Conservation (phyloP, 1,140 invertebrate species). For the Ericerus pela region DNA sequence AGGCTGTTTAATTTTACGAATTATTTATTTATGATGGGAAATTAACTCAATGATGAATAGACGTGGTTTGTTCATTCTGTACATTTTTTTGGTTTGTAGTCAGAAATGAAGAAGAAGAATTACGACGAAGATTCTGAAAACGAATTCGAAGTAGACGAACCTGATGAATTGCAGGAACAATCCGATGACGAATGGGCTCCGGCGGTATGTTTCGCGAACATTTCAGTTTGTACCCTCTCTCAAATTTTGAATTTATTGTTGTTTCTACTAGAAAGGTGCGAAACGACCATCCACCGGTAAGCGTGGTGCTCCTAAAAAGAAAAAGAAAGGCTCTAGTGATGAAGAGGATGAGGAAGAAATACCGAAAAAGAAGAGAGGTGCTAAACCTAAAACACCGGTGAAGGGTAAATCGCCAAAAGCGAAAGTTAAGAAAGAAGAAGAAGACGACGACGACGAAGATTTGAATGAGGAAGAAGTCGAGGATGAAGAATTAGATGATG, state of each 20-base stretch:
- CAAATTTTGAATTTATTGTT: background rate
- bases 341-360: conserved; percentile 16
- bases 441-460: conserved; percentile 29
- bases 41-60: no score
- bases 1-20: no score
- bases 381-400: conserved; percentile 11
- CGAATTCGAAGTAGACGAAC: conserved; percentile 22
- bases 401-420: conserved; percentile 13
- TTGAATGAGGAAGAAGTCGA: conserved; percentile 32
- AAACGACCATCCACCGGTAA: conserved; percentile 9
- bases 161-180: conserved; percentile 19
- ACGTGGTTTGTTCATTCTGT: no score
- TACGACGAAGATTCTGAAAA: conserved; percentile 20
- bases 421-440: conserved; percentile 16
- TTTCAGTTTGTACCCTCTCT: background rate
- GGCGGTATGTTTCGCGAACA: conserved; percentile 9
- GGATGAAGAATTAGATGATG: conserved; percentile 33
- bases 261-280: conserved; percentile 2
- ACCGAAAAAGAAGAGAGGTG: conserved; percentile 13
- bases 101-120: conserved; percentile 17
- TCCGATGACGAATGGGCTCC: conserved; percentile 22
- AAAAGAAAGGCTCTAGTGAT: conserved; percentile 13
- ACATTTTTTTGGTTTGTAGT: background rate
- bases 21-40: no score
- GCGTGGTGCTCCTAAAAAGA: conserved; percentile 13